Conservation (phyloP, 2,113 vertebrate genomes). For the Brachirus orientalis region DNA sequence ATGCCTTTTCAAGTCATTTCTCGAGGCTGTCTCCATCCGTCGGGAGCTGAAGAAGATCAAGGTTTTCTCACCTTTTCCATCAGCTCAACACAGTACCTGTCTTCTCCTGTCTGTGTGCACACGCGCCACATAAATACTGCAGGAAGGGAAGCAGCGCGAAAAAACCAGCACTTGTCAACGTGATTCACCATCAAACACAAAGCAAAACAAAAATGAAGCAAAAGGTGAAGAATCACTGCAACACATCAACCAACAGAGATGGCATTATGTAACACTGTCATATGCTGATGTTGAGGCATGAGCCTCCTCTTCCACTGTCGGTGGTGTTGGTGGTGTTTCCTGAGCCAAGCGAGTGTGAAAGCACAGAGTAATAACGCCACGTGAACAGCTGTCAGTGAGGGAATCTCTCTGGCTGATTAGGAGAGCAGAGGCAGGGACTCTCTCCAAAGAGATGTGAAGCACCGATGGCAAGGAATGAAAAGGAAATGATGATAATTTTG, state of each 20-base stretch:
- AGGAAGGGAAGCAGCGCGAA: neutral
- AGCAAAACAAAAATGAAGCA: neutral
- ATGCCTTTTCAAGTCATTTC: constrained; percentile 28
- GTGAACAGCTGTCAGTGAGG: constrained; percentile 70
- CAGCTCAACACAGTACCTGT: neutral
- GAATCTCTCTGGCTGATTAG: constrained; percentile 68
- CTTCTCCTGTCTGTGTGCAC: constrained; percentile 2
- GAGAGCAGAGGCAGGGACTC: constrained; percentile 32
- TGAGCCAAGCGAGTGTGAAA: constrained; percentile 45
- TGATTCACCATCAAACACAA: neutral
- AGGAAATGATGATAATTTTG: constrained; percentile 21
- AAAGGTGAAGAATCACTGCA: constrained; percentile 5
- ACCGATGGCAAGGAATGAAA: constrained; percentile 42
- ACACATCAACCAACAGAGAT: constrained; percentile 15
- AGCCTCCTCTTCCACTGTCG: constrained; percentile 34
- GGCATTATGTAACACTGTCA: constrained; percentile 56
- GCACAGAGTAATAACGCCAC: constrained; percentile 68
- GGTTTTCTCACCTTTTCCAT: constrained; percentile 34
- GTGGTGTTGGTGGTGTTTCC: constrained; percentile 31
- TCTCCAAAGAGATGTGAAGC: constrained; percentile 44
- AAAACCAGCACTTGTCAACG: neutral
- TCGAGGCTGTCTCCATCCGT: constrained; percentile 23
- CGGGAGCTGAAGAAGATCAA: constrained; percentile 14
- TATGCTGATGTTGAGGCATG: constrained; percentile 56
- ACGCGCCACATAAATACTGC: neutral